Evolutionary conservation across 2,888 invertebrate genomes (phyloP).

Genomic region (Antheraea assamensis): DNA sequence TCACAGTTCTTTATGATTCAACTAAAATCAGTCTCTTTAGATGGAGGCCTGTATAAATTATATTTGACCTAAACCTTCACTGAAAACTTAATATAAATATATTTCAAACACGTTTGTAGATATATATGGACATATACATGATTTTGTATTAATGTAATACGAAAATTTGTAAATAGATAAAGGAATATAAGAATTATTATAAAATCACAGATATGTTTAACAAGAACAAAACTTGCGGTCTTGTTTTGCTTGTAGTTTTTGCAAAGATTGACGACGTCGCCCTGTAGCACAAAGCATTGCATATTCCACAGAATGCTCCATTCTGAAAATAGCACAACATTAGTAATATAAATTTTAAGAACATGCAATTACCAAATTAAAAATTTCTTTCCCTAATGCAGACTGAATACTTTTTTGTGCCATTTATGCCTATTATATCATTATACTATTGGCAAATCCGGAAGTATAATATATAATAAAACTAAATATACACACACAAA

Average conservation of each 20-base stretch:
- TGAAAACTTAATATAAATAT: background rate
- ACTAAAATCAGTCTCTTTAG: conserved; percentile 54
- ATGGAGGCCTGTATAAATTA: conserved; percentile 37
- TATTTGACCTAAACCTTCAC: background rate
- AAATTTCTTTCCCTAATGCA: too few species aligned
- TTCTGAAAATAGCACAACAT: conserved; percentile 62
- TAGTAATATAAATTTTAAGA: too few species aligned
- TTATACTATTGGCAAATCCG: too few species aligned
- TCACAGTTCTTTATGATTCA: conserved; percentile 27
- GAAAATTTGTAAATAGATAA: conserved; percentile 22
- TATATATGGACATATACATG: conserved; percentile 9
- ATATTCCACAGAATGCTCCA: conserved; percentile 86
- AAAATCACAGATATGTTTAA: conserved; percentile 60
- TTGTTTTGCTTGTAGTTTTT: conserved; percentile 70
- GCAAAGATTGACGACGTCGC: conserved; percentile 68
- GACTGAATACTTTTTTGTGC: too few species aligned
- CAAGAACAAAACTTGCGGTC: conserved; percentile 70
- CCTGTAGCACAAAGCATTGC: conserved; percentile 83
- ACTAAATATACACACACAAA: background rate
- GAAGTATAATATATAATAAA: background rate
- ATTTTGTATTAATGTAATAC: conserved; percentile 7
- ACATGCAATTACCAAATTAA: too few species aligned
- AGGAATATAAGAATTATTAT: conserved; percentile 40
- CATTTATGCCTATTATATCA: too few species aligned
- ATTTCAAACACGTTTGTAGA: background rate